Percentiles rank a stretch among this genome's conserved stretches.
phyloP scores from a whole-genome alignment of 1,140 invertebrate species.

The Lithobius niger region DNA sequence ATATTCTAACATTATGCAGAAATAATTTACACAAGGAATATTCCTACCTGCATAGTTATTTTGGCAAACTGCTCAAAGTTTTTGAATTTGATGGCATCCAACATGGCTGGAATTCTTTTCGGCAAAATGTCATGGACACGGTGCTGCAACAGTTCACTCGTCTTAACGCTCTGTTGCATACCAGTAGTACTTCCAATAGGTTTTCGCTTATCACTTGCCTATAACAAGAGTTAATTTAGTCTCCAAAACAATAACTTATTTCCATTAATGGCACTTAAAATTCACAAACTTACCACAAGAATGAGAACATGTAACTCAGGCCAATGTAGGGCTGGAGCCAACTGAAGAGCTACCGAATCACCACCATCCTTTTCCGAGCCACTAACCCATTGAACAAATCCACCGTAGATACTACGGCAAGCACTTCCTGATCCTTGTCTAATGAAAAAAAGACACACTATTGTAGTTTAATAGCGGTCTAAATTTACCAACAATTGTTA shows the following conservation, averaged over 20 bases:
- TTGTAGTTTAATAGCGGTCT: no score
- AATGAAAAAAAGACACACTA: no score
- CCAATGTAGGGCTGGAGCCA: constrained; percentile 67
- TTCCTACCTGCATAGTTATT: constrained; percentile 72
- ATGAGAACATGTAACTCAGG: constrained; percentile 78
- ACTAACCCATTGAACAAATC: constrained; percentile 82
- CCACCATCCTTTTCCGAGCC: constrained; percentile 50
- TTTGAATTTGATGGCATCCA: constrained; percentile 55
- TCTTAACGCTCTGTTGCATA: constrained; percentile 72
- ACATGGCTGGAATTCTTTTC: constrained; percentile 49
- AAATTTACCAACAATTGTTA: no score
- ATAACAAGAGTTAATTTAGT: constrained; percentile 6
- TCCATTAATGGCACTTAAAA: background rate
- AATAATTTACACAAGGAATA: background rate
- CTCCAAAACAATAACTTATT: background rate
- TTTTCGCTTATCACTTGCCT: constrained; percentile 72
- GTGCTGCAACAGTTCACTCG: constrained; percentile 67
- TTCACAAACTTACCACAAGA: constrained; percentile 52
- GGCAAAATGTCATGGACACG: constrained; percentile 59
- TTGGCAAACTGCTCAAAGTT: constrained; percentile 81
- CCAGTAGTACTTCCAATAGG: constrained; percentile 74
- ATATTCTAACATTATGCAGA: background rate
- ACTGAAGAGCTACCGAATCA: constrained; percentile 63
- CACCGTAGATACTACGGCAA: constrained; percentile 85
- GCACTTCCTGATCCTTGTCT: constrained; percentile 84